A percentile compares a stretch with the other conserved stretches of the same genome.
These are phyloP conservation scores for Eriocheir sinensis DNA, from an alignment of 1,140 invertebrate genomes.

Conservation along the genomic window DNA sequence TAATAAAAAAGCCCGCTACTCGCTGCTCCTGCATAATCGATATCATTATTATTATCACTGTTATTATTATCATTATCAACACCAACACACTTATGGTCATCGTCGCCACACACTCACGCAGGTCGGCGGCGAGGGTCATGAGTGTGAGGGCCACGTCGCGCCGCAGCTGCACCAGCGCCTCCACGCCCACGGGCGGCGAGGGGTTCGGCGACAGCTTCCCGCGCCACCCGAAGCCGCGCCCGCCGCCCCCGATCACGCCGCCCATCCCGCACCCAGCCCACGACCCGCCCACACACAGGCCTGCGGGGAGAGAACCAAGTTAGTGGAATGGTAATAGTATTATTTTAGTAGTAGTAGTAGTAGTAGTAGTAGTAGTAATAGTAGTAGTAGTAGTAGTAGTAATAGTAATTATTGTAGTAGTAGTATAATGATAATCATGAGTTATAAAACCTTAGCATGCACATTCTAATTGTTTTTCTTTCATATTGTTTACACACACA, in stretches of 20 bases:
- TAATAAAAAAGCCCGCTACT: no score
- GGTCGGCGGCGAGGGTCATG: not conserved
- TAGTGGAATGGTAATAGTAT: not conserved
- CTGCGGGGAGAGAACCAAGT: not conserved
- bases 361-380: not conserved
- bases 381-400: slow-evolving; percentile 7
- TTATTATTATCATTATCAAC: not conserved
- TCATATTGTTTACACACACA: not conserved
- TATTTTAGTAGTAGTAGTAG: not conserved
- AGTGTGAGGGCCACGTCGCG: not conserved
- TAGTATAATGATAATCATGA: not conserved
- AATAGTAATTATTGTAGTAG: not conserved
- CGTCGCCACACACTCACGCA: slow-evolving; percentile 8
- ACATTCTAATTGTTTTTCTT: not conserved
- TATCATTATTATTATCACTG: no score
- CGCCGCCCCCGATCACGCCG: not conserved
- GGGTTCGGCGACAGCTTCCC: not conserved
- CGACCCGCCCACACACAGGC: not conserved
- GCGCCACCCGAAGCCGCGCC: not conserved
- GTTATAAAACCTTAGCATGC: not conserved
- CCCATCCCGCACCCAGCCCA: not conserved
- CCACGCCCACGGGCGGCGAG: not conserved
- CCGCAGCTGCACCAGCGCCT: not conserved
- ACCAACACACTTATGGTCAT: no score
- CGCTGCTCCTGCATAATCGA: no score